Evolutionary conservation across 2,888 invertebrate genomes (phyloP), one percentile per base, ranked within the genome.

Genomic region (Macaria notata): DNA sequence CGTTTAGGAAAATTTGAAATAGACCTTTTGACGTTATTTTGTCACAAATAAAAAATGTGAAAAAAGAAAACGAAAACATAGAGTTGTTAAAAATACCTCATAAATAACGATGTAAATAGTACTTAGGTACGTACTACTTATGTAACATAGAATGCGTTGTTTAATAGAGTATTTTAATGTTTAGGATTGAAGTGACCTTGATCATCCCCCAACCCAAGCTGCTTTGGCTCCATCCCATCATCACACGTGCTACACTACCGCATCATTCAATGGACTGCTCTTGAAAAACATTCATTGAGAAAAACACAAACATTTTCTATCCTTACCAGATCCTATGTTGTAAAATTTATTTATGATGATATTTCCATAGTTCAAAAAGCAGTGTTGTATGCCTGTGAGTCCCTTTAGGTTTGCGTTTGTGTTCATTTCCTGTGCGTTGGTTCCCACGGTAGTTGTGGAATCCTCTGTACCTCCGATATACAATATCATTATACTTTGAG

Each of bases 151-250:
- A 75, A 74, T 69, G 73, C 78, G 74, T 74, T 70, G 74, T 79
- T 76, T 83, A 80, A 83, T 86, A 85, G 82, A 79, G 73, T 60
- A 81, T 77, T 81, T 78, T 85, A 86, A 86, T 79, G 69, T 84
- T 83, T 88, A 88, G 87, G 83, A 86, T 84, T 83, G 84, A 90
- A 90, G 89, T 90, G 89, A 85, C 89, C 89, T 89, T 90, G 86
- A 83, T 86, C 86, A 88, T 86, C 79, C 81, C 81, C 81, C 81
- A 78, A 83, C 82, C 83, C 83, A 85, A 83, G 82, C 86, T 77
- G 89, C 89, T 88, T 87, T 80, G 79, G 84, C 84, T 81, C 75
- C 81, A 81, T 81, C 72, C 71, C 79, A 76, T 36, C 33, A 36
- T 36, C 7, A 36, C 33, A 36, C 33, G 33, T 1, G 3, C 33